Evolutionary conservation across 2,797 vertebrate genomes (phyloP).

Genomic region (Picus viridis): DNA sequence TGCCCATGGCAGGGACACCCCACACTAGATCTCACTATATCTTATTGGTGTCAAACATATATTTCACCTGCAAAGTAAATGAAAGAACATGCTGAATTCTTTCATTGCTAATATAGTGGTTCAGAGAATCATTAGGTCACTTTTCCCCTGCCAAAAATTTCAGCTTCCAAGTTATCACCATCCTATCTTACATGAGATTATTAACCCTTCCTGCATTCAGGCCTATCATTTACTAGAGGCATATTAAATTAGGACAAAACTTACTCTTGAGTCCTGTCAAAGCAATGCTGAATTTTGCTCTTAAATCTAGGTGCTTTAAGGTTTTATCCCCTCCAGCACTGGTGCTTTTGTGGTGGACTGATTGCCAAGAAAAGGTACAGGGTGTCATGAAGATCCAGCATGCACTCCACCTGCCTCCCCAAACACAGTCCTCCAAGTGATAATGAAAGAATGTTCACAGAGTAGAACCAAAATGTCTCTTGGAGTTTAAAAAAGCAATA

Average conservation of each 20-base stretch:
- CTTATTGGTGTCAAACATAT: not conserved
- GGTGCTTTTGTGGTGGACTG: not conserved
- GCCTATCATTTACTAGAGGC: not conserved
- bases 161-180: not conserved
- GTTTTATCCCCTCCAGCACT: not conserved
- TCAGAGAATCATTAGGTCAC: not conserved
- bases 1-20: too few relatives aligned
- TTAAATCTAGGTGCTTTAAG: not conserved
- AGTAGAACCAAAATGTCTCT: not conserved
- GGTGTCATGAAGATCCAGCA: not conserved
- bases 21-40: too few relatives aligned
- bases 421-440: not conserved
- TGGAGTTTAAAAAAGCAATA: not conserved
- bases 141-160: not conserved
- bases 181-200: not conserved
- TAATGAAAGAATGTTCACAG: not conserved
- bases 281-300: not conserved
- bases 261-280: not conserved
- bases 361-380: not conserved
- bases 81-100: not conserved
- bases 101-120: accelerated
- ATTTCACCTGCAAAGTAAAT: not conserved
- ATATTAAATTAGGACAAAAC: not conserved
- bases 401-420: accelerated
- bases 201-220: not conserved